A percentile compares a stretch with the other conserved stretches of the same genome.
Conservation (phyloP, 2,113 vertebrate species). For the Thunnus thynnus region DNA sequence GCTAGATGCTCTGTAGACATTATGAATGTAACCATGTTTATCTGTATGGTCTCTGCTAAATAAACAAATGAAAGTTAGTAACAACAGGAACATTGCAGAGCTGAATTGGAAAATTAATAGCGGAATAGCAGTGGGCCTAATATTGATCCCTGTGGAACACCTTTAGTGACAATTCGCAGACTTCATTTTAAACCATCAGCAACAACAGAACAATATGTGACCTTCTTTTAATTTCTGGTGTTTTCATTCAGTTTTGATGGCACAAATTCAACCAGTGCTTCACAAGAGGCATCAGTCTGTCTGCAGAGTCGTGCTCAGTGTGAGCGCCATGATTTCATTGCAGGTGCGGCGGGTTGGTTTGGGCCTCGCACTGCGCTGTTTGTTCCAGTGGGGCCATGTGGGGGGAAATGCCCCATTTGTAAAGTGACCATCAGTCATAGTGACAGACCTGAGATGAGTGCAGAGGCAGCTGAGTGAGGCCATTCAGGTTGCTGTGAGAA, state of each 20-base stretch:
- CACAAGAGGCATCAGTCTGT: neutral
- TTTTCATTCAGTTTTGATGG: too few species aligned
- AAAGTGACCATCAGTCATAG: constrained; percentile 78
- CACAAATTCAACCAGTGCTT: neutral
- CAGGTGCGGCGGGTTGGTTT: constrained; percentile 53
- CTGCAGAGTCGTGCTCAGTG: neutral
- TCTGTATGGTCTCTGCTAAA: too few species aligned
- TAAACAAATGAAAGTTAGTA: too few species aligned
- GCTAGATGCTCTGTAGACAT: too few species aligned
- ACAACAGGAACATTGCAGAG: too few species aligned
- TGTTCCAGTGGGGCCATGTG: constrained; percentile 42
- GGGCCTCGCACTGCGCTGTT: constrained; percentile 34
- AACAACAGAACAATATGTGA: neutral
- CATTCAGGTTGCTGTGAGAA: constrained; percentile 56
- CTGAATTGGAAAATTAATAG: too few species aligned
- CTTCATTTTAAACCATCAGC: neutral
- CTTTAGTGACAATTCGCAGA: rapidly evolving
- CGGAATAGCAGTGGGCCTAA: neutral
- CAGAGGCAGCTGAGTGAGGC: constrained; percentile 47
- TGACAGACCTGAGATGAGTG: constrained; percentile 63
- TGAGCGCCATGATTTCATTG: constrained; percentile 14
- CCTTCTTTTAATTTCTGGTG: neutral
- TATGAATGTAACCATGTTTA: too few species aligned
- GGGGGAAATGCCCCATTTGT: constrained; percentile 69
- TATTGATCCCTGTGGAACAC: constrained; percentile 1